A percentile compares a stretch with the other conserved stretches of the same genome.
Conservation (phyloP, 2,888 invertebrate species). For the Frankliniella intonsa region DNA sequence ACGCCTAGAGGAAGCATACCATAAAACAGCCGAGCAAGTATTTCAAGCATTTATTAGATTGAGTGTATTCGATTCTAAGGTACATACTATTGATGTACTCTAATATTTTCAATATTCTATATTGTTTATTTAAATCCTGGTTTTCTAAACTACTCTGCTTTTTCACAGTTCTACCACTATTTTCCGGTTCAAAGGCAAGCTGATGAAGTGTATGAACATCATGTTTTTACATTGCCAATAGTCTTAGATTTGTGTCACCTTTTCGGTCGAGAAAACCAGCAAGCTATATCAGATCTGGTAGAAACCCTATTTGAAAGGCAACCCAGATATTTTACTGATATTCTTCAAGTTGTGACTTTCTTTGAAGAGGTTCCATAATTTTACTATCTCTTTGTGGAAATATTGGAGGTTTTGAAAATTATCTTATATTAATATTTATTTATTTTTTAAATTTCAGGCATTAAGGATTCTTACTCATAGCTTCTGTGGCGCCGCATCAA, state of each 20-base stretch:
- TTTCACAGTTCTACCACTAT: slow-evolving; percentile 37
- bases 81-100: slow-evolving; percentile 41
- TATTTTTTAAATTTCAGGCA: background rate
- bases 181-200: slow-evolving; percentile 61
- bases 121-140: slow-evolving; percentile 27
- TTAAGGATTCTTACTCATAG: background rate
- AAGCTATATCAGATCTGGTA: slow-evolving; percentile 59
- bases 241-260: slow-evolving; percentile 71
- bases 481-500: background rate
- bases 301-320: slow-evolving; percentile 61
- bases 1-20: slow-evolving; percentile 55
- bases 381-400: background rate
- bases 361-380: background rate
- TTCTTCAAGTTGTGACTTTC: slow-evolving; percentile 47
- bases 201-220: slow-evolving; percentile 69
- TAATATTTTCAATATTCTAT: background rate
- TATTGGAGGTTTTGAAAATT: background rate
- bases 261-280: slow-evolving; percentile 63
- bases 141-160: slow-evolving; percentile 28
- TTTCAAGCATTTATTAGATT: slow-evolving; percentile 71
- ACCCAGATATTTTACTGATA: slow-evolving; percentile 61
- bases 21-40: slow-evolving; percentile 54
- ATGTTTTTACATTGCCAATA: slow-evolving; percentile 76
- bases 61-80: slow-evolving; percentile 71
- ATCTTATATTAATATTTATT: background rate